These are phyloP conservation scores for Siderastrea siderea DNA, from an alignment of 92 coral and sea anemone species.

Conservation along the genomic window DNA sequence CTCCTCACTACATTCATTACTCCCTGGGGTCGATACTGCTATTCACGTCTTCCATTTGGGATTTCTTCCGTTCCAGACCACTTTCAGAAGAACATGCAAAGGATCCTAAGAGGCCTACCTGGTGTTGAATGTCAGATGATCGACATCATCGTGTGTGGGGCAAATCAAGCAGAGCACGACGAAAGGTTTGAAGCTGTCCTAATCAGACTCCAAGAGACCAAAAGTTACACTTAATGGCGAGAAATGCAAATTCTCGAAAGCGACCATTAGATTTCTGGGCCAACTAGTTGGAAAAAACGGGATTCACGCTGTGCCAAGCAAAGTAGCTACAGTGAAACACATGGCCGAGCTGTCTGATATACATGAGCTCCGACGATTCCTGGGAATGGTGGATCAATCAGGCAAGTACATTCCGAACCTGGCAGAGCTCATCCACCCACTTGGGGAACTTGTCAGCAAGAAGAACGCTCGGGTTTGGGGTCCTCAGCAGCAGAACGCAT, in stretches of 20 bases:
- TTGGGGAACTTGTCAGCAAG: constrained; percentile 68
- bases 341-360: constrained; percentile 62
- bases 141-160: constrained; percentile 70
- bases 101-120: constrained; percentile 63
- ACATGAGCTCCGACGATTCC: constrained; percentile 70
- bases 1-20: constrained; percentile 73
- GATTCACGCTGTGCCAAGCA: constrained; percentile 65
- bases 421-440: constrained; percentile 74
- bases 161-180: constrained; percentile 59
- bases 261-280: constrained; percentile 74
- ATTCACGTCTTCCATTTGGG: constrained; percentile 71
- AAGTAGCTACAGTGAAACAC: constrained; percentile 66
- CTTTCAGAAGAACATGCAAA: constrained; percentile 71
- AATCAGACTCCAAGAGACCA: constrained; percentile 21
- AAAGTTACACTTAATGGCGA: constrained; percentile 25
- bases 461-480: constrained; percentile 79
- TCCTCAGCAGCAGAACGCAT: constrained; percentile 65
- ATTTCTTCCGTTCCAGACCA: constrained; percentile 83
- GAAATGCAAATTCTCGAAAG: constrained; percentile 71
- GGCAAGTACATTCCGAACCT: constrained; percentile 70
- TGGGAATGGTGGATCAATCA: constrained; percentile 74
- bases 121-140: constrained; percentile 79
- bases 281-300: constrained; percentile 82
- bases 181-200: constrained; percentile 48
- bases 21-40: constrained; percentile 76